phyloP scores from a whole-genome alignment of 2,113 vertebrate genomes.

The Micromys minutus region DNA sequence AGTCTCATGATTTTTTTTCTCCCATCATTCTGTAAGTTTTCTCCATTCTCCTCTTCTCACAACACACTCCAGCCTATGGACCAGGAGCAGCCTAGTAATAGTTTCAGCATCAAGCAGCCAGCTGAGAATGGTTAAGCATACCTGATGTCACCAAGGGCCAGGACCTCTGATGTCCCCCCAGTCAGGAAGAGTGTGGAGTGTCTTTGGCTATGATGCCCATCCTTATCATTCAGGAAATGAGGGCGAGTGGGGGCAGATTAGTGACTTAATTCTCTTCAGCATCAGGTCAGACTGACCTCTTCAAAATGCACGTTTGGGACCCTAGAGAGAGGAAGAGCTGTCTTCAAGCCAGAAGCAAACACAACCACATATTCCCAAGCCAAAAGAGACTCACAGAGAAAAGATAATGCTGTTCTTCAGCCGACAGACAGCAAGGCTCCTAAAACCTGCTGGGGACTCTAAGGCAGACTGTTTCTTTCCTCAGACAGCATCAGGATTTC shows the following conservation, averaged over 20 bases:
- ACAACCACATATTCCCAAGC: conserved; percentile 63
- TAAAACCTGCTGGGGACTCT: conserved; percentile 77
- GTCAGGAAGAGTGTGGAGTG: background rate
- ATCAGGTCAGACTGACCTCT: conserved; percentile 67
- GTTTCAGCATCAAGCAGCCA: background rate
- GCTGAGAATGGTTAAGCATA: background rate
- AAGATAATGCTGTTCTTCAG: conserved; percentile 76
- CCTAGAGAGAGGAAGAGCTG: conserved; percentile 63
- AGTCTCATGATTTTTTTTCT: background rate
- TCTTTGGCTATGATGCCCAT: background rate
- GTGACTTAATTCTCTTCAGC: background rate
- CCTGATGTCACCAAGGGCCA: background rate
- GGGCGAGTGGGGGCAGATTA: background rate
- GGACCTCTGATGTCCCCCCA: background rate
- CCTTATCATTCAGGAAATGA: background rate
- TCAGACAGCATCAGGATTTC: conserved; percentile 58
- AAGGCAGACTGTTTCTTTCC: conserved; percentile 66
- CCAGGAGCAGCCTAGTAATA: background rate
- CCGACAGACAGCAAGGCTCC: conserved; percentile 76
- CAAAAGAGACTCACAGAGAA: conserved; percentile 72
- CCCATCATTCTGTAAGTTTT: background rate
- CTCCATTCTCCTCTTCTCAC: fast-evolving
- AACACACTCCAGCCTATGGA: background rate
- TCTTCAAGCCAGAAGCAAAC: conserved; percentile 73
- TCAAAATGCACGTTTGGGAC: conserved; percentile 63